phyloP scores from a whole-genome alignment of 2,113 vertebrate species.

The Tetrax tetrax region DNA sequence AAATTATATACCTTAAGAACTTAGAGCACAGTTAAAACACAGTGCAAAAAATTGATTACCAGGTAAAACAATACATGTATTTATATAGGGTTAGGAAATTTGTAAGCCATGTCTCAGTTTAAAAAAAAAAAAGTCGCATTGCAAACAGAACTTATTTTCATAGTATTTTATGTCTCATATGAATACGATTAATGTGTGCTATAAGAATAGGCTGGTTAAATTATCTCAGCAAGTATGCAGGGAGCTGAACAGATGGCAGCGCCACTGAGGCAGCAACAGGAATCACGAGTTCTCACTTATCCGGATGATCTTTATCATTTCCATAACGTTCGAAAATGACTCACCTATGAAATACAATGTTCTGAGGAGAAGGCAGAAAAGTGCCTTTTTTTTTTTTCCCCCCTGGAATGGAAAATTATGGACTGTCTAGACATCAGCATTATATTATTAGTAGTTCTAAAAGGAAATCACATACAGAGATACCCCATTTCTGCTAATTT shows the following conservation, averaged over 20 bases:
- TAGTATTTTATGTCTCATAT: neutral
- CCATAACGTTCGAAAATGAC: neutral
- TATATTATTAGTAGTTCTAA: neutral
- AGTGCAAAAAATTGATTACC: neutral
- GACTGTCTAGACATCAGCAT: neutral
- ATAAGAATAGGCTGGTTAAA: neutral
- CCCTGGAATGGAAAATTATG: neutral
- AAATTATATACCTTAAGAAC: neutral
- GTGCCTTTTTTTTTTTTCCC: neutral
- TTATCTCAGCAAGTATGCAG: neutral
- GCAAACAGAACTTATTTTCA: neutral
- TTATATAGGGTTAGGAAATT: neutral
- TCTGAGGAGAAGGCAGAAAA: neutral
- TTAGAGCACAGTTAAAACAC: neutral
- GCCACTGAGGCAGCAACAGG: neutral
- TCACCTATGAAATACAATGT: neutral
- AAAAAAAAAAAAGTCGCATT: neutral
- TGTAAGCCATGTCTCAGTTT: neutral
- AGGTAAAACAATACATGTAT: neutral
- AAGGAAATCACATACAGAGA: neutral
- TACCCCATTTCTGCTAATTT: neutral
- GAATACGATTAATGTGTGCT: neutral
- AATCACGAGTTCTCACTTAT: neutral
- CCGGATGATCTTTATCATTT: slow-evolving; percentile 1
- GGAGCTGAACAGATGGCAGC: slow-evolving; percentile 49